Base-by-base conservation (phyloP, 2,888 invertebrate genomes). In the Herminia tarsipennalis region DNA sequence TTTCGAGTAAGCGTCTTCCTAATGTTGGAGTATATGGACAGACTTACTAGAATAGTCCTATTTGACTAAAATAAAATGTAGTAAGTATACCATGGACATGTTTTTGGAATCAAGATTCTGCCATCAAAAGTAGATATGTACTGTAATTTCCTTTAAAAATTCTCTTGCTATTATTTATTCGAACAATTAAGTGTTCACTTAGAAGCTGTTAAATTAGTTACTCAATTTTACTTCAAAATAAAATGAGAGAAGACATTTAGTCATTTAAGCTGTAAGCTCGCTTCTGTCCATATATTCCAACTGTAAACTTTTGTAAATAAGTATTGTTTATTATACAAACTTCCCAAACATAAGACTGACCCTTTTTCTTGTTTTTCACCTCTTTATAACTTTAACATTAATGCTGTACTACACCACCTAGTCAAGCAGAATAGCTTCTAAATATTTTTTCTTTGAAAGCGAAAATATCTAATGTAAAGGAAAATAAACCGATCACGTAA, bases 291-390 rank as follows among this genome's bases (percentile, higher is more conserved):
- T 60, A 44, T 66, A 57, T 61, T 68, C 51, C 61, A 53, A 39
- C 65, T 38, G 24, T 17, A 52, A 60, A 83, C 88, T 90, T 88
- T 88, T 90, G 89, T 90, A 90, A 84, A 89, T 89, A 63, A 40
- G 28, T 63, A 88, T 87, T 73, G 75, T 86, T 89, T 87, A 84
- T 86, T 88, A 81, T 88, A 89, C 86, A 87, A 83, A 84, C 86
- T 90, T 90, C 89, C 91, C 91, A 89, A 90, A 88, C 79, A 91
- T 90, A 91, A 91, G 91, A 91, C 91, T 91, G 91, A 91, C 84
- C 91, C 90, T 88, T 90, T 88, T 82, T 89, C 89, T 90, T 88
- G 76, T 87, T 91, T 87, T 88, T 78, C 73, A 86, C 85, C 82
- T 88, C 81, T 86, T 84, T 86, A 73, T 85, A 81, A 78, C 73